Evolutionary conservation across 2,113 vertebrate genomes (phyloP), one percentile per base, ranked within the genome.

Genomic region (Irena cyanogastra): DNA sequence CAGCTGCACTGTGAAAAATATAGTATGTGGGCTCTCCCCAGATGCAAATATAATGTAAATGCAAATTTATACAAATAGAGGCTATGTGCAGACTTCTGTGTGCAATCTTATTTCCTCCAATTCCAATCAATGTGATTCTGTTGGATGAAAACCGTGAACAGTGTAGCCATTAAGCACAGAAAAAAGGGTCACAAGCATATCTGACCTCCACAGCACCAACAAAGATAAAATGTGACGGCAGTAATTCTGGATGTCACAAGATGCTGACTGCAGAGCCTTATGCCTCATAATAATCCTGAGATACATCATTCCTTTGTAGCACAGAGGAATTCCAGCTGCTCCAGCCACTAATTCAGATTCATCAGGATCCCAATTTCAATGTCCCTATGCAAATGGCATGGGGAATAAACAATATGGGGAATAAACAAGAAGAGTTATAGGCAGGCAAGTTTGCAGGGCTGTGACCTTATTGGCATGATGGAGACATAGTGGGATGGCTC

Each of bases 1-100:
- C 87, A 96, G 94, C 89, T 96, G 78, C 83, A 64, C 22, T 56
- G n/a, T 60, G 56, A 78, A 69, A 77, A 93, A 81, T 92, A 91
- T 16, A 70, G 24, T 56, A 15, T 69, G 61, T 54, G 78, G 81
- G 75, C 47, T 94, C 54, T 91, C 83, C 79, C 44, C 76, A 89
- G 74, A 96, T 87, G 84, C 59, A 92, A 95, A 88, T 83, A 61
- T 80, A 74, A 92, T 69, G 77, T 75, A 86, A 91, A 81, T 79
- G 50, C 12, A 61, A 94, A 93, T 83, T 77, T 83, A 84, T 89
- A 72, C 53, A 72, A 50, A 69, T 44, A 57, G 63, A 78, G 37
- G 9, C 37, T 61, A 39, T 59, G 69, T 56, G 52, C 37, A 92
- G 57, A 79, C 24, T 87, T 93, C 37, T 14, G 11, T 35, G 30